Conservation (phyloP, 2,797 vertebrate species). For the Choloepus didactylus region DNA sequence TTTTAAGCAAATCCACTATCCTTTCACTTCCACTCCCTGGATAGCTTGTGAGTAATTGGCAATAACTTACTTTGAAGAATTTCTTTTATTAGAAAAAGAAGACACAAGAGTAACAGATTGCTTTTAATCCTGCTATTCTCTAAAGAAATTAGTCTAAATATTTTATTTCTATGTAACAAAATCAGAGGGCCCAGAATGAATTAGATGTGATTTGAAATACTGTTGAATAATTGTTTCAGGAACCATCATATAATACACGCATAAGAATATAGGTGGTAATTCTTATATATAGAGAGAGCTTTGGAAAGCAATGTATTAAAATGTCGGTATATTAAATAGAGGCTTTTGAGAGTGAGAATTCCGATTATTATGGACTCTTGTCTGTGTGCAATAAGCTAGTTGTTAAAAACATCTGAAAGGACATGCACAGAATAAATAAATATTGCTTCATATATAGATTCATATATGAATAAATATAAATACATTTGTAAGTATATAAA, state of each 20-base stretch:
- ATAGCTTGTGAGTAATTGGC: constrained; percentile 36
- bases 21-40: background rate
- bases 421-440: background rate
- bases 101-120: constrained; percentile 27
- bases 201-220: constrained; percentile 58
- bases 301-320: constrained; percentile 33
- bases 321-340: background rate
- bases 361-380: constrained; percentile 13
- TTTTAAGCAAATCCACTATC: constrained; percentile 27
- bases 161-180: constrained; percentile 64
- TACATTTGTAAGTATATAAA: constrained; percentile 22
- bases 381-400: constrained; percentile 4
- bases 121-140: constrained; percentile 56
- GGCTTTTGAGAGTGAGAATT: background rate
- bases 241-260: constrained; percentile 57
- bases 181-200: background rate
- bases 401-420: constrained; percentile 35
- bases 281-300: constrained; percentile 24
- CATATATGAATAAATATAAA: background rate
- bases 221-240: constrained; percentile 54
- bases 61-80: constrained; percentile 60
- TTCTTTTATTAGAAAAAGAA: constrained; percentile 58
- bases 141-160: constrained; percentile 66
- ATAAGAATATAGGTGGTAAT: constrained; percentile 9
- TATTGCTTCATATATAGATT: background rate